Conservation (phyloP, 2,888 invertebrate genomes). For the Cabera pusaria region DNA sequence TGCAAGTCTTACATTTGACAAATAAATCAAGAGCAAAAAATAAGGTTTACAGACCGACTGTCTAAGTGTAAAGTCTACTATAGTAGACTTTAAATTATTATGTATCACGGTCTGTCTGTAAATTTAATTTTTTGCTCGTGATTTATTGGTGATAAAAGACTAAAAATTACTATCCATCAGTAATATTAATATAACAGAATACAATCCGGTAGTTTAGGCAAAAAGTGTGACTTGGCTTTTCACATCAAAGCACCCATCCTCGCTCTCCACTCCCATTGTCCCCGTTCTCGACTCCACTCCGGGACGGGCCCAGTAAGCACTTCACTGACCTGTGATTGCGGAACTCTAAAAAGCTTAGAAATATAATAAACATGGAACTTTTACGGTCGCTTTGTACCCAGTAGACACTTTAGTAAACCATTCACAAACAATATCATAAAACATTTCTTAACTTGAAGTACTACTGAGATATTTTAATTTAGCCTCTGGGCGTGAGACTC, state of each 20-base stretch:
- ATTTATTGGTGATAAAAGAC: too few species aligned
- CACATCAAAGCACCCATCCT: constrained; percentile 23
- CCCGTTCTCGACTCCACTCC: constrained; percentile 15
- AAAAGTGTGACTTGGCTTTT: constrained; percentile 28
- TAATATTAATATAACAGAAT: too few species aligned
- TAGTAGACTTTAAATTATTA: too few species aligned
- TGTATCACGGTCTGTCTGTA: too few species aligned
- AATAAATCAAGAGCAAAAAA: too few species aligned
- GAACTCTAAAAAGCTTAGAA: constrained; percentile 35
- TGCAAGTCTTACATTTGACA: too few species aligned
- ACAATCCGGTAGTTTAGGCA: constrained; percentile 21
- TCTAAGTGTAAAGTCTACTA: too few species aligned
- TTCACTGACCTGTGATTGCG: constrained; percentile 24
- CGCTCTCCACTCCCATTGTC: constrained; percentile 28
- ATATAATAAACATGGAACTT: constrained; percentile 45
- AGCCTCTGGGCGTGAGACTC: constrained; percentile 49
- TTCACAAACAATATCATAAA: constrained; percentile 39
- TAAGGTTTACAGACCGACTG: too few species aligned
- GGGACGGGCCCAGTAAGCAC: constrained; percentile 15
- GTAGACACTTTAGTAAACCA: constrained; percentile 40
- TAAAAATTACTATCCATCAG: too few species aligned
- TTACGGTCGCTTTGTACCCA: constrained; percentile 42
- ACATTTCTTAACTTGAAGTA: constrained; percentile 41
- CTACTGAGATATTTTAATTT: constrained; percentile 62
- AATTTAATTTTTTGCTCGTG: too few species aligned